phyloP scores from a whole-genome alignment of 2,888 invertebrate genomes.

The Eupsilia transversa region DNA sequence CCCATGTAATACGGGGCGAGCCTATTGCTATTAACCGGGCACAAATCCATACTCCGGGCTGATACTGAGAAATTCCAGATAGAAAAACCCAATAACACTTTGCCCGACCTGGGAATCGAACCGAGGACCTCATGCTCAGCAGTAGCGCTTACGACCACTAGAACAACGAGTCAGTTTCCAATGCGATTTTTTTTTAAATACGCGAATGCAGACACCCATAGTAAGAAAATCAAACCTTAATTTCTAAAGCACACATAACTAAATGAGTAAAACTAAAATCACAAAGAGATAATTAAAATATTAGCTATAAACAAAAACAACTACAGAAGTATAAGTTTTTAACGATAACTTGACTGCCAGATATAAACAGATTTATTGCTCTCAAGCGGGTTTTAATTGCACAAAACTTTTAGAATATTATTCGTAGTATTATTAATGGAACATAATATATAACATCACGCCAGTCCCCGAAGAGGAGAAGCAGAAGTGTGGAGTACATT shows the following conservation, averaged over 20 bases:
- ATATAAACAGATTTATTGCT: slow-evolving; percentile 73
- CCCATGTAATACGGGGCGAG: no score
- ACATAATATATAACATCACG: slow-evolving; percentile 34
- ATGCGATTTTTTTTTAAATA: no score
- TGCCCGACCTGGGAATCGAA: no score
- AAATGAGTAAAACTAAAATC: slow-evolving; percentile 33
- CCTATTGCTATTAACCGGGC: no score
- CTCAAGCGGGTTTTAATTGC: slow-evolving; percentile 71
- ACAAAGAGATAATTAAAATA: slow-evolving; percentile 57
- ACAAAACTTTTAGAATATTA: slow-evolving; percentile 69
- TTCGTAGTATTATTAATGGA: slow-evolving; percentile 60
- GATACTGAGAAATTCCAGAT: no score
- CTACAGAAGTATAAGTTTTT: slow-evolving; percentile 65
- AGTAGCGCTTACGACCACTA: no score
- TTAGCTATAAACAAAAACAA: slow-evolving; percentile 52
- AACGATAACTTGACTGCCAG: slow-evolving; percentile 71
- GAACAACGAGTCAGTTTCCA: no score
- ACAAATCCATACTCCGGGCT: no score
- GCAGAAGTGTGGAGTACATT: not conserved
- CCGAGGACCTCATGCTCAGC: no score
- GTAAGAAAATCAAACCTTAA: not conserved
- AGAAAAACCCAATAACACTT: no score
- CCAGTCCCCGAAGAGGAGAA: not conserved
- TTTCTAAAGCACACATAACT: slow-evolving; percentile 23
- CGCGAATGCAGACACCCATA: not conserved